Base-by-base conservation (phyloP, 2,113 vertebrate species). In the Indicator indicator region DNA sequence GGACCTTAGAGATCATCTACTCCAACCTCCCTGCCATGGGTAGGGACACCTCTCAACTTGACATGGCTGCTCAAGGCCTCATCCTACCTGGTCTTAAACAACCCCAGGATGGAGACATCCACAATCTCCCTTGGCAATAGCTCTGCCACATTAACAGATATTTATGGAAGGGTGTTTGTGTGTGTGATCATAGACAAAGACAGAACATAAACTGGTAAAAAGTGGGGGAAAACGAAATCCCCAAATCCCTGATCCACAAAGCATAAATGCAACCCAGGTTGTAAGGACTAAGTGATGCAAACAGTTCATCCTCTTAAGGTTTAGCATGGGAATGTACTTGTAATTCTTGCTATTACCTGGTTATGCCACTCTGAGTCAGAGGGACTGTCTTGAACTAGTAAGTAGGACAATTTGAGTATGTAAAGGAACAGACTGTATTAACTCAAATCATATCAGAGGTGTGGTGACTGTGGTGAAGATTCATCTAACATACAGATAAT, bases 141-240 rank as follows among this genome's bases (percentile, higher is more conserved):
- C 24, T 81, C 63, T 86, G 40, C 7, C 64, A 38, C 27, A 20
- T 54, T 58, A 33, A 46, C 12, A 81, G 46, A 26, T 69, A 12
- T 1, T 40, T 36, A 32, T 32, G 21, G 11, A 52, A 77, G 33
- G 3, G 12, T 0, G 11, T 23, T 44, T 44, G 21, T 20, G 6
- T 2, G 4, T 5, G 6, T 30, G 6, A 16, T 44, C n/a, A 20
- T 3, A 65, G 44, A 69, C 18, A 60, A 62, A 15, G 5, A 68
- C 14, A 70, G n/a, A 55, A 68, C 11, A 65, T 28, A 32, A 68
- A 27, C 7, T 20, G 20, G 17, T 68, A 24, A 81, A 68, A 73
- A 52, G 16, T 4, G 58, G 12, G 63, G 70, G 85, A 52, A 18
- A 12, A 15, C 5, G 42, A 44, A 13, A 33, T 64, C 19, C 24